phyloP scores from a whole-genome alignment of 1,140 invertebrate genomes.

The Neuroterus valhalla region DNA sequence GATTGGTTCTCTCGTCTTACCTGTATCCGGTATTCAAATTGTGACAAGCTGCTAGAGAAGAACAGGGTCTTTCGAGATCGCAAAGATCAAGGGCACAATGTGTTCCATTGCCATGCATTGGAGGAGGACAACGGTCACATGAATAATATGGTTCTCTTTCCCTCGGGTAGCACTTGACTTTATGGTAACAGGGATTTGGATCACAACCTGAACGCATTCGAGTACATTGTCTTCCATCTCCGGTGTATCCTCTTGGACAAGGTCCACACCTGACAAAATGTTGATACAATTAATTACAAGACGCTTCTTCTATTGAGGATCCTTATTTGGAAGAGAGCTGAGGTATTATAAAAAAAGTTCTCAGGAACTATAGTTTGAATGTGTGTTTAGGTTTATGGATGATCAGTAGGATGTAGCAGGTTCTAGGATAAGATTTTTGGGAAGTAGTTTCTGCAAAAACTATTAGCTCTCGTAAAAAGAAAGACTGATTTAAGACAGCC shows the following conservation, averaged over 20 bases:
- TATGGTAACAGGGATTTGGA: neutral
- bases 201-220: neutral
- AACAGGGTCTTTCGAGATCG: constrained; percentile 16
- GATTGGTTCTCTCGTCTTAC: neutral
- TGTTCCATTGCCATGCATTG: constrained; percentile 11
- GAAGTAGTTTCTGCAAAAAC: too few species aligned
- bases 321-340: too few species aligned
- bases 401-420: too few species aligned
- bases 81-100: constrained; percentile 2
- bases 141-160: neutral
- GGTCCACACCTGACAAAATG: constrained; percentile 1
- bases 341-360: too few species aligned
- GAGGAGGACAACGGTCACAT: constrained; percentile 7
- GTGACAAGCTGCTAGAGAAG: neutral
- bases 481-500: too few species aligned
- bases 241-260: constrained; percentile 5
- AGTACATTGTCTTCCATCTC: constrained; percentile 14
- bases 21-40: neutral
- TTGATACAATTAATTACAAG: neutral
- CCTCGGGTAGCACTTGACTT: neutral
- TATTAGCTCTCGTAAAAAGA: too few species aligned
- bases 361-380: too few species aligned
- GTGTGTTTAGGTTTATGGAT: too few species aligned
- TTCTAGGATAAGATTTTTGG: too few species aligned
- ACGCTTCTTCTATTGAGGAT: too few species aligned